These are phyloP conservation scores for Odontocerum albicorne DNA, from an alignment of 2,888 invertebrate species.

Conservation along the genomic window DNA sequence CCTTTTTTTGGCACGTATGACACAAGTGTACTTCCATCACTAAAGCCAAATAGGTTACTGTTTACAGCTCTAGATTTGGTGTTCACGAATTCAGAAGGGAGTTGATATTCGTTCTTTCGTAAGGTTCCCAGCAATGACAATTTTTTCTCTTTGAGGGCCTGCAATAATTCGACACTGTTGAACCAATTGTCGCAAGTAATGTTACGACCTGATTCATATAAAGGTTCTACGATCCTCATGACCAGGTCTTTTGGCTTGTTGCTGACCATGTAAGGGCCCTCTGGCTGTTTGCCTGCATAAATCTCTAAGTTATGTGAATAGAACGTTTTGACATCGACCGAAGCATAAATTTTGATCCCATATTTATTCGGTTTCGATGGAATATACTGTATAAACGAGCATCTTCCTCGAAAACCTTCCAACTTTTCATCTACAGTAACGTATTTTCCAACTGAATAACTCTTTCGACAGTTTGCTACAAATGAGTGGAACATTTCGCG, in stretches of 20 bases:
- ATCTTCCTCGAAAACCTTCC: constrained; percentile 39
- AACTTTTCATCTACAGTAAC: constrained; percentile 41
- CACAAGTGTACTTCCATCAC: constrained; percentile 38
- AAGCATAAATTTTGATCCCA: constrained; percentile 39
- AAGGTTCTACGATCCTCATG: constrained; percentile 29
- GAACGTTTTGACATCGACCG: constrained; percentile 37
- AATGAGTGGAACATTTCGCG: constrained; percentile 40
- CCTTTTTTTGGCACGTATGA: constrained; percentile 40
- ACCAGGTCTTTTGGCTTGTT: constrained; percentile 34
- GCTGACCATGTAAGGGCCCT: constrained; percentile 34
- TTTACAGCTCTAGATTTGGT: constrained; percentile 2
- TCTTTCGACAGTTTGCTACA: constrained; percentile 39
- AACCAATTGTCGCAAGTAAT: constrained; percentile 40
- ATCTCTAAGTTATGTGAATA: constrained; percentile 39
- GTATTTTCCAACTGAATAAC: constrained; percentile 36
- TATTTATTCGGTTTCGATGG: constrained; percentile 40
- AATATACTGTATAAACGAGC: constrained; percentile 40
- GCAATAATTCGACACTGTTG: constrained; percentile 18
- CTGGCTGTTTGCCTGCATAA: constrained; percentile 39
- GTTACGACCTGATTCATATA: constrained; percentile 38
- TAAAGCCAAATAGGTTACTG: constrained; percentile 35
- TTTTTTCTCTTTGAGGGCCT: constrained; percentile 31
- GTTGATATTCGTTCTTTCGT: constrained; percentile 33
- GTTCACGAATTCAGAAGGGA: constrained; percentile 30
- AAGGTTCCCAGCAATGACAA: constrained; percentile 35